Evolutionary conservation across 2,888 invertebrate species (phyloP).

Genomic region (Pterobdella sp.): DNA sequence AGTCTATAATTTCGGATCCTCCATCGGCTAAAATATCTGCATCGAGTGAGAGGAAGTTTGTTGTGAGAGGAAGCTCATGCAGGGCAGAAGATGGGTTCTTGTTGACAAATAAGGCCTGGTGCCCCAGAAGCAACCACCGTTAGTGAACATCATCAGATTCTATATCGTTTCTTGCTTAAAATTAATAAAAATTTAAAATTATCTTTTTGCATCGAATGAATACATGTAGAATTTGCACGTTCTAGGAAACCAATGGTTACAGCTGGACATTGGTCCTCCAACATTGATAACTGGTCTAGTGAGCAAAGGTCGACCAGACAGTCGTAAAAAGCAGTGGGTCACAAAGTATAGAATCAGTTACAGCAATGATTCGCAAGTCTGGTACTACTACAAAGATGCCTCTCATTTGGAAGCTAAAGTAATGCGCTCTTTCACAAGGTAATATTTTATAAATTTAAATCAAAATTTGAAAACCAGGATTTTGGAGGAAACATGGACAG

Average conservation of each 20-base stretch:
- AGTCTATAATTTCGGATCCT: conserved; percentile 53
- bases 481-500: conserved; percentile 56
- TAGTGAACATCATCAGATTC: conserved; percentile 15
- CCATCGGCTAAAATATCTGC: conserved; percentile 53
- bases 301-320: conserved; percentile 54
- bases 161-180: not conserved
- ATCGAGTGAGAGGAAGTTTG: conserved; percentile 46
- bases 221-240: not conserved
- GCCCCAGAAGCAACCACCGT: conserved; percentile 48
- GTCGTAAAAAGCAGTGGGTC: conserved; percentile 53
- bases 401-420: conserved; percentile 55
- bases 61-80: conserved; percentile 49
- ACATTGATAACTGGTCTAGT: conserved; percentile 54
- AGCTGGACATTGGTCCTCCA: conserved; percentile 55
- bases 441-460: not conserved
- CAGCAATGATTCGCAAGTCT: conserved; percentile 54
- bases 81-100: conserved; percentile 55
- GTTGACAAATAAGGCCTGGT: conserved; percentile 55
- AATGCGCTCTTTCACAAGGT: conserved; percentile 30
- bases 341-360: conserved; percentile 54
- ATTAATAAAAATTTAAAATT: not conserved
- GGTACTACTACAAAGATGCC: conserved; percentile 56
- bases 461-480: conserved; percentile 29
- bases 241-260: conserved; percentile 54
- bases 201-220: not conserved